Conservation (phyloP, 1,140 invertebrate species). For the Drosophila parabipectinata region DNA sequence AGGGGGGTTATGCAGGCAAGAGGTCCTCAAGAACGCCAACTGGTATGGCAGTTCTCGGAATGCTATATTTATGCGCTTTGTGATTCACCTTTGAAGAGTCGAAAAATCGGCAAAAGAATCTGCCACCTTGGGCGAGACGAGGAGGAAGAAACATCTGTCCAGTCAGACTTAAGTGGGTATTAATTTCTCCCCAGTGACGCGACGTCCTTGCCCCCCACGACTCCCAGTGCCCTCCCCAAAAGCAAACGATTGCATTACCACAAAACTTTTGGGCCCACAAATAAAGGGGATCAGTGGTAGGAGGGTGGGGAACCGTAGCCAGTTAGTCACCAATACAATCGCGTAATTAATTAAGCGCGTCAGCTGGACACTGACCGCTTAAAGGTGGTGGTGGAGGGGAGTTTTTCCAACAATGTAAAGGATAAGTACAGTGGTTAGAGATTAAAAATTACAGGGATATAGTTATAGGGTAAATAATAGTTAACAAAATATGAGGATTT, state of each 20-base stretch:
- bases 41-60: conserved; percentile 9
- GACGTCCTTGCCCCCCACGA: conserved; percentile 24
- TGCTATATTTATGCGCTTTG: conserved; percentile 61
- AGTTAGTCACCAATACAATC: conserved; percentile 81
- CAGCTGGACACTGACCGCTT: conserved; percentile 66
- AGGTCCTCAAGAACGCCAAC: not conserved
- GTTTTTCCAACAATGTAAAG: conserved; percentile 24
- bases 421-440: conserved; percentile 52
- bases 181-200: conserved; percentile 71
- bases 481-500: too few relatives aligned
- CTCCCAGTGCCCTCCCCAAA: not conserved
- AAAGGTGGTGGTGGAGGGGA: not conserved
- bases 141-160: conserved; percentile 57
- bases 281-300: not conserved
- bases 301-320: conserved; percentile 23
- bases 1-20: not conserved
- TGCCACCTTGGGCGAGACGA: not conserved
- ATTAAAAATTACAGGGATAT: not conserved
- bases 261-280: conserved; percentile 52
- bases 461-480: not conserved
- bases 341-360: conserved; percentile 81
- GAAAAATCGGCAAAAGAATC: conserved; percentile 23
- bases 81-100: conserved; percentile 64
- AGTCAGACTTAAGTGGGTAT: conserved; percentile 81
- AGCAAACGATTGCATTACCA: conserved; percentile 64